Percentiles rank a stretch among this genome's conserved stretches.
Conservation (phyloP, 2,797 vertebrate genomes). For the Ceyx erithaca region DNA sequence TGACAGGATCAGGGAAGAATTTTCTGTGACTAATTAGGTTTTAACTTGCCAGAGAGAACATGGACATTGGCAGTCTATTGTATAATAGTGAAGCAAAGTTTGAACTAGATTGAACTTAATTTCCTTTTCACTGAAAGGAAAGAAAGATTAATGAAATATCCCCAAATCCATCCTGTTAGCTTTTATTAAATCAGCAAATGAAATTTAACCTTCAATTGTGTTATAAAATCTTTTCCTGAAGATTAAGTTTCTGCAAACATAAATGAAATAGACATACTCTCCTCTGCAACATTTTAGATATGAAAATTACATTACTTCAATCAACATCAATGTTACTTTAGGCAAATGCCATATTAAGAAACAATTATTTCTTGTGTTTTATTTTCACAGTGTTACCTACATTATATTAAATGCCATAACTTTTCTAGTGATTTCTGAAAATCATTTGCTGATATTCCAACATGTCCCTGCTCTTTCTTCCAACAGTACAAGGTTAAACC, state of each 20-base stretch:
- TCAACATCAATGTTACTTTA: constrained; percentile 76
- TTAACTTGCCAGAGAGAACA: constrained; percentile 86
- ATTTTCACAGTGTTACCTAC: constrained; percentile 20
- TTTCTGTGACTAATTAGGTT: constrained; percentile 91
- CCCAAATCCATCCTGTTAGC: constrained; percentile 97
- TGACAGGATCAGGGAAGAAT: constrained; percentile 87
- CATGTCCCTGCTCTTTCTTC: background rate
- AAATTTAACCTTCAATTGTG: constrained; percentile 89
- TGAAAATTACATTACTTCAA: constrained; percentile 81
- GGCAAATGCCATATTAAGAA: constrained; percentile 66
- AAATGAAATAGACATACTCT: constrained; percentile 76
- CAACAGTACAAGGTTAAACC: background rate
- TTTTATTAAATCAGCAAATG: constrained; percentile 97
- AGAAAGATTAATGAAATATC: constrained; percentile 98
- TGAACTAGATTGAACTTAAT: constrained; percentile 92
- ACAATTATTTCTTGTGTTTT: constrained; percentile 55
- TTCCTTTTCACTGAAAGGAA: constrained; percentile 94
- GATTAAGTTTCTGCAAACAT: constrained; percentile 86
- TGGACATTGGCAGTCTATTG: constrained; percentile 84
- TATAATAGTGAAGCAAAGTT: constrained; percentile 80
- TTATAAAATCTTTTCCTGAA: constrained; percentile 82
- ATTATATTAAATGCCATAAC: background rate
- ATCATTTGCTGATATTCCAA: background rate
- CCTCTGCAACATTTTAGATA: constrained; percentile 72
- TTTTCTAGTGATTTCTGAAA: background rate